These are phyloP conservation scores for Eidolon dupreanum DNA, from an alignment of 2,797 vertebrate genomes.

Conservation along the genomic window DNA sequence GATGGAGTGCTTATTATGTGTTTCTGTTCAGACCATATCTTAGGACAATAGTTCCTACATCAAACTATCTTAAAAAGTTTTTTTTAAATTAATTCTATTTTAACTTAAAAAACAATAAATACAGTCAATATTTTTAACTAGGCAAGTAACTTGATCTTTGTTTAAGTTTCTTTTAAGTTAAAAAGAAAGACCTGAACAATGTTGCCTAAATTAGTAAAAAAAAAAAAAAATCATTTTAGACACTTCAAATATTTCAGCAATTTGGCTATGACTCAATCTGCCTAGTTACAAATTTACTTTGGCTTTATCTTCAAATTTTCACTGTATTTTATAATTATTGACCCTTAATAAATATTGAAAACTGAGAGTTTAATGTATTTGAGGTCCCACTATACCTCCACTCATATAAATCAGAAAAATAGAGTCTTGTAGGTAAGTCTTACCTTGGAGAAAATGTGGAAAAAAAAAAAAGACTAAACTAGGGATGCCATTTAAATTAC, in stretches of 20 bases:
- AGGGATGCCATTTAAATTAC: not conserved
- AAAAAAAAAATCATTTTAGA: not conserved
- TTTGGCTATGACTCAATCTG: not conserved
- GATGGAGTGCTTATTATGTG: not conserved
- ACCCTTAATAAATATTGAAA: slow-evolving; percentile 30
- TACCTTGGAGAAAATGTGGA: not conserved
- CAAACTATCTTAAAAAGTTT: not conserved
- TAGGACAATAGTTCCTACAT: not conserved
- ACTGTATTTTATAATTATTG: not conserved
- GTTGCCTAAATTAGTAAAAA: not conserved
- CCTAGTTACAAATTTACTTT: not conserved
- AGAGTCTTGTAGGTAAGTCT: not conserved
- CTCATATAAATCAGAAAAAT: not conserved
- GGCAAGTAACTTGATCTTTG: not conserved
- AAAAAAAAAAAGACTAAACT: not conserved
- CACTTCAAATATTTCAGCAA: not conserved
- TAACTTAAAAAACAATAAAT: not conserved
- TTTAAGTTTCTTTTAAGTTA: not conserved
- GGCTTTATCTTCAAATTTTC: not conserved
- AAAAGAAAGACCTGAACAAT: not conserved
- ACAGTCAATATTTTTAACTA: not conserved
- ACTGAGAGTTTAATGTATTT: not conserved
- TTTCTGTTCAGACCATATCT: not conserved
- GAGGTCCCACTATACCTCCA: not conserved
- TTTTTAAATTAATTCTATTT: not conserved